Conservation (phyloP, 2,888 invertebrate species). For the Drosophila siamana region DNA sequence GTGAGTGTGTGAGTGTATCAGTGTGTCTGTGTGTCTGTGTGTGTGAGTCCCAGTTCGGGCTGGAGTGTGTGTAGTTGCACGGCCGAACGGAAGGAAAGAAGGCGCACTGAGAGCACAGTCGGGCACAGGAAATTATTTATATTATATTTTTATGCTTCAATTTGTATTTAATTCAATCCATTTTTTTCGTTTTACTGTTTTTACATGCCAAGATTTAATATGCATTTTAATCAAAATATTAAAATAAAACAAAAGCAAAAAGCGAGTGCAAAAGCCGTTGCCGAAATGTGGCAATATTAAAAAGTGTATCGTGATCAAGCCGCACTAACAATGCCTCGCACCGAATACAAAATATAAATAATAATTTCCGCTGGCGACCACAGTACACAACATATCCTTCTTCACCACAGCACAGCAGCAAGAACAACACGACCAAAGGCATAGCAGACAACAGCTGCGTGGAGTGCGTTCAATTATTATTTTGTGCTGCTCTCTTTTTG, state of each 20-base stretch:
- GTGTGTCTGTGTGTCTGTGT: slow-evolving; percentile 3
- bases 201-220: slow-evolving; percentile 69
- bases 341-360: slow-evolving; percentile 69
- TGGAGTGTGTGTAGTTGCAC: slow-evolving; percentile 47
- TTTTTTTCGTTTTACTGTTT: slow-evolving; percentile 24
- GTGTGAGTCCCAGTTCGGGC: slow-evolving; percentile 16
- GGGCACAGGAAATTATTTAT: slow-evolving; percentile 78
- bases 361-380: slow-evolving; percentile 74
- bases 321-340: slow-evolving; percentile 42
- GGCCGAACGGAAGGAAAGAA: slow-evolving; percentile 67
- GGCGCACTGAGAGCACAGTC: slow-evolving; percentile 48
- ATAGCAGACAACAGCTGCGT: slow-evolving; percentile 70
- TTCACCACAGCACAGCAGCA: slow-evolving; percentile 26
- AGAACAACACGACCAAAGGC: slow-evolving; percentile 26
- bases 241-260: slow-evolving; percentile 27
- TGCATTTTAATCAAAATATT: slow-evolving; percentile 74
- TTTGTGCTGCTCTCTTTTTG: slow-evolving; percentile 30
- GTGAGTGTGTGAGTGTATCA: no score
- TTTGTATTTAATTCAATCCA: slow-evolving; percentile 33
- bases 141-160: slow-evolving; percentile 70
- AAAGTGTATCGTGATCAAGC: slow-evolving; percentile 42
- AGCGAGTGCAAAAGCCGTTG: slow-evolving; percentile 3
- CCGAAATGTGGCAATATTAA: slow-evolving; percentile 49
- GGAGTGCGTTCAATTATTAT: slow-evolving; percentile 78
- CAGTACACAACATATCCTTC: slow-evolving; percentile 64